Evolutionary conservation across 1,140 invertebrate species (phyloP).

Genomic region (Calycopis cecrops): DNA sequence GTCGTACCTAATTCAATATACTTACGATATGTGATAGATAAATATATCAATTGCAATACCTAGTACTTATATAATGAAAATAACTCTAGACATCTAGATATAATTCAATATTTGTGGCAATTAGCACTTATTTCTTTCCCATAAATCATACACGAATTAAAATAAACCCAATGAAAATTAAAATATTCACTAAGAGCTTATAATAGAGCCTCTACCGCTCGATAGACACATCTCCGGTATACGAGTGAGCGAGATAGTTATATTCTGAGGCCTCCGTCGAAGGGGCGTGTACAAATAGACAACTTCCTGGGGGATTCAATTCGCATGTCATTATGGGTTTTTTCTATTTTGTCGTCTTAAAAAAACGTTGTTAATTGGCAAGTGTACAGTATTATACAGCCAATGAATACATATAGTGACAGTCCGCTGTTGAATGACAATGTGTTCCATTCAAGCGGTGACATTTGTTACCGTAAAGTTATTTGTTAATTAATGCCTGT

Average conservation of each 20-base stretch:
- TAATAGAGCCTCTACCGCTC: background rate
- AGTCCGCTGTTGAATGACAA: too few relatives aligned
- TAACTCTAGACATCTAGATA: too few relatives aligned
- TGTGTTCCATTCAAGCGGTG: background rate
- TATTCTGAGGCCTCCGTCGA: slow-evolving; percentile 25
- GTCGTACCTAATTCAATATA: too few relatives aligned
- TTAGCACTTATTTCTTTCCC: too few relatives aligned
- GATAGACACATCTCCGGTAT: background rate
- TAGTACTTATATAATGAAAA: too few relatives aligned
- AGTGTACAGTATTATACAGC: slow-evolving; percentile 18
- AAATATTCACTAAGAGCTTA: slow-evolving; percentile 8
- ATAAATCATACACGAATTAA: too few relatives aligned
- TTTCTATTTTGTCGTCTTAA: slow-evolving; percentile 21
- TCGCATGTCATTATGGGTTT: slow-evolving; percentile 50
- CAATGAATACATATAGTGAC: too few relatives aligned
- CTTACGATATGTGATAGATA: too few relatives aligned
- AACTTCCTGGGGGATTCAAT: slow-evolving; percentile 42
- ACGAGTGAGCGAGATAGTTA: slow-evolving; percentile 33
- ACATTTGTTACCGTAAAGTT: slow-evolving; percentile 2
- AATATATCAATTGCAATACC: too few relatives aligned
- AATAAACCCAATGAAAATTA: background rate
- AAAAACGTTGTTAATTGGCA: slow-evolving; percentile 40
- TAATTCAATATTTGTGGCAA: too few relatives aligned
- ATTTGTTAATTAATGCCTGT: background rate
- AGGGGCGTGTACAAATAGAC: slow-evolving; percentile 55